Conservation (phyloP, 1,140 invertebrate species). For the Macrostomum lignano region DNA sequence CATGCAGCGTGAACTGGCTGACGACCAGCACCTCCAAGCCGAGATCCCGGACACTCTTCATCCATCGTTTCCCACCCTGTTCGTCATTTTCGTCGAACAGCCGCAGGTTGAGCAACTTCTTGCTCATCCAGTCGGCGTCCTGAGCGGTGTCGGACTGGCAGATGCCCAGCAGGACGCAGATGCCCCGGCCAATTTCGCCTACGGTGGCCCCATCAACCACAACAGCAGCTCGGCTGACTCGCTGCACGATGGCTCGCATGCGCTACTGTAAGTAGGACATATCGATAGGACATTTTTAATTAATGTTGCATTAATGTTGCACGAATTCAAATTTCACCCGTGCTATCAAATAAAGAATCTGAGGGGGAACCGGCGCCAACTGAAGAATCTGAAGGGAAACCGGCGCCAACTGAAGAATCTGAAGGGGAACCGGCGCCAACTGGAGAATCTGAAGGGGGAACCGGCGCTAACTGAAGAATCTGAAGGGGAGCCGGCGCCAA, state of each 20-base stretch:
- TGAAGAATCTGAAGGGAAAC: too few relatives aligned
- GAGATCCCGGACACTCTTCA: slow-evolving; percentile 23
- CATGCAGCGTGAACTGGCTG: slow-evolving; percentile 48
- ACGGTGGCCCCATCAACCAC: slow-evolving; percentile 42
- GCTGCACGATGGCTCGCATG: slow-evolving; percentile 40
- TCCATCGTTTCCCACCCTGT: slow-evolving; percentile 39
- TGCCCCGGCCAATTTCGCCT: slow-evolving; percentile 43
- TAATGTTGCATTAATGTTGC: too few relatives aligned
- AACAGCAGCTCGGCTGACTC: slow-evolving; percentile 39
- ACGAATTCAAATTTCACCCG: too few relatives aligned
- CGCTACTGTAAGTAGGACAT: slow-evolving; percentile 6
- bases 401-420: too few relatives aligned
- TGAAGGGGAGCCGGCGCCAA: too few relatives aligned
- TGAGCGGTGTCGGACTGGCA: slow-evolving; percentile 38
- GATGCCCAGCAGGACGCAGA: slow-evolving; percentile 52
- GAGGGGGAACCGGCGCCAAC: too few relatives aligned
- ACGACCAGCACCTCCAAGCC: too few relatives aligned
- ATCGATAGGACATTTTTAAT: too few relatives aligned
- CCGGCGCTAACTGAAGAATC: too few relatives aligned
- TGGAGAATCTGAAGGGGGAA: too few relatives aligned
- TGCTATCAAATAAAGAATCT: too few relatives aligned
- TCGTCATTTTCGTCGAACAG: slow-evolving; percentile 55
- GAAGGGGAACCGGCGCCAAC: too few relatives aligned
- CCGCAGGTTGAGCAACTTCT: slow-evolving; percentile 43
- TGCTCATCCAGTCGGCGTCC: slow-evolving; percentile 47